Conservation (phyloP, 1,140 invertebrate species). For the Rhynchophorus ferrugineus region DNA sequence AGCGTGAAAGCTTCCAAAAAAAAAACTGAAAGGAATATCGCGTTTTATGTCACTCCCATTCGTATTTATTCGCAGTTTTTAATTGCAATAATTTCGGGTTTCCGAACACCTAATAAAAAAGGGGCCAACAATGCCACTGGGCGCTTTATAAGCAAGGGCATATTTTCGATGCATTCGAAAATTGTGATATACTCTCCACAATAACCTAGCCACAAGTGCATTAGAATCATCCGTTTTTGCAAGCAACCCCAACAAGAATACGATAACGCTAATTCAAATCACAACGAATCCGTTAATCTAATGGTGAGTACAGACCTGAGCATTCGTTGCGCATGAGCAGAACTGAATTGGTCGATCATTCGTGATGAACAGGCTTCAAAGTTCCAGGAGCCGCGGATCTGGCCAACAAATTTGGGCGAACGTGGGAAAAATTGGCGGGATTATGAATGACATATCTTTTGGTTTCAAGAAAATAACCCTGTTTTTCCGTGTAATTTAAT, state of each 20-base stretch:
- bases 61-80: slow-evolving; percentile 10
- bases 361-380: too few relatives aligned
- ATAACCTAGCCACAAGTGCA: slow-evolving; percentile 11
- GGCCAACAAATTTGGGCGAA: too few relatives aligned
- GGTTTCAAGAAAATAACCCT: too few relatives aligned
- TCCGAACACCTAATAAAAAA: slow-evolving; percentile 17
- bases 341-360: too few relatives aligned
- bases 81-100: slow-evolving; percentile 18
- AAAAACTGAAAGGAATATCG: too few relatives aligned
- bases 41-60: background rate
- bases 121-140: slow-evolving; percentile 14
- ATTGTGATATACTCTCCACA: slow-evolving; percentile 13
- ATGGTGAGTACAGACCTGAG: too few relatives aligned
- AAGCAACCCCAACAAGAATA: background rate
- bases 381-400: too few relatives aligned
- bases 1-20: background rate
- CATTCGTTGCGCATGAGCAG: too few relatives aligned
- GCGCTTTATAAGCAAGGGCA: slow-evolving; percentile 16
- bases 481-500: too few relatives aligned
- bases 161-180: slow-evolving; percentile 14
- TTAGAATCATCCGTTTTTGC: slow-evolving; percentile 5
- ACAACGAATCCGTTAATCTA: background rate
- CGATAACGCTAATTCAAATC: background rate
- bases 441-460: too few relatives aligned
- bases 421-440: too few relatives aligned